phyloP scores from a whole-genome alignment of 1,140 invertebrate genomes.

The Drosophila arawakana region DNA sequence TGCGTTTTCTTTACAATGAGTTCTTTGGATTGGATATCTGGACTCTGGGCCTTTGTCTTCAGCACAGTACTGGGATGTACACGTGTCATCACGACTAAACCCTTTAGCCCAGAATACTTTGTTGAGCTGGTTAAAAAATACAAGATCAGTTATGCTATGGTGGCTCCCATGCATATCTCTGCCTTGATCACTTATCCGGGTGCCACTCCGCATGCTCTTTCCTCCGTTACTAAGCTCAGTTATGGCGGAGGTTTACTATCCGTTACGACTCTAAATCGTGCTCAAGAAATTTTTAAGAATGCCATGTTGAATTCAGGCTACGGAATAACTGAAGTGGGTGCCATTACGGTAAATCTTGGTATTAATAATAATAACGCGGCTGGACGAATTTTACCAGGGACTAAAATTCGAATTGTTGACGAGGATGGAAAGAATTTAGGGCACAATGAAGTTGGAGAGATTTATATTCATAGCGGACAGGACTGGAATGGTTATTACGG shows the following conservation, averaged over 20 bases:
- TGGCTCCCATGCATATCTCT: conserved; percentile 55
- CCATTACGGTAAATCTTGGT: conserved; percentile 61
- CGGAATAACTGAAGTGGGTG: conserved; percentile 65
- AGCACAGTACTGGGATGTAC: conserved; percentile 61
- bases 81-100: conserved; percentile 63
- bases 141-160: conserved; percentile 61
- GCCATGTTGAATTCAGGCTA: conserved; percentile 64
- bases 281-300: conserved; percentile 55
- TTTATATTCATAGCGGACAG: conserved; percentile 75
- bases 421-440: conserved; percentile 68
- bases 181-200: conserved; percentile 52
- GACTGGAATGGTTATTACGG: conserved; percentile 85
- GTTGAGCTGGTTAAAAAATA: conserved; percentile 71
- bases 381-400: conserved; percentile 53
- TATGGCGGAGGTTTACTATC: conserved; percentile 60
- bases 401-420: conserved; percentile 64
- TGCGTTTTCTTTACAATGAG: conserved; percentile 61
- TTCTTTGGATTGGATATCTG: conserved; percentile 75
- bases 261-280: conserved; percentile 39
- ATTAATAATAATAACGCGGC: conserved; percentile 57
- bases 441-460: conserved; percentile 82
- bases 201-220: conserved; percentile 51
- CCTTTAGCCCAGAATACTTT: conserved; percentile 63
- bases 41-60: conserved; percentile 59
- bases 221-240: conserved; percentile 50